These are phyloP conservation scores for Scaptomyza tumidula DNA, from an alignment of 2,888 invertebrate species.

Conservation along the genomic window DNA sequence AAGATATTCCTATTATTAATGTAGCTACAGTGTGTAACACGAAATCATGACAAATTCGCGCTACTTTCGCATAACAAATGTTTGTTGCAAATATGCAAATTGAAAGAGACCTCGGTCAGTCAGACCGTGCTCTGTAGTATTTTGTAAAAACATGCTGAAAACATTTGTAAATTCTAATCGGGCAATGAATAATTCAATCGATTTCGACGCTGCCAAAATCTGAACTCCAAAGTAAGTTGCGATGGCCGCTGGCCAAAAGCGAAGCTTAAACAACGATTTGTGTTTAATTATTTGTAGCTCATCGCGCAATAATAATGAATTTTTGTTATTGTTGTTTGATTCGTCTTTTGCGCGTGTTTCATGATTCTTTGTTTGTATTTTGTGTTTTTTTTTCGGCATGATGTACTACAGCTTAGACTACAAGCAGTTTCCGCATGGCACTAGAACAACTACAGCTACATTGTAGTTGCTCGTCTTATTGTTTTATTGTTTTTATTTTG, in stretches of 20 bases:
- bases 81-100: constrained; percentile 48
- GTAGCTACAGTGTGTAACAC: constrained; percentile 8
- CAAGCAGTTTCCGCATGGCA: constrained; percentile 73
- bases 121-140: constrained; percentile 34
- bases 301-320: constrained; percentile 55
- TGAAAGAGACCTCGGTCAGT: constrained; percentile 22
- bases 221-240: constrained; percentile 10
- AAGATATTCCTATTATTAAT: too few relatives aligned
- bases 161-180: constrained; percentile 54
- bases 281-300: constrained; percentile 66
- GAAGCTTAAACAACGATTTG: constrained; percentile 56
- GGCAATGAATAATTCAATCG: constrained; percentile 44
- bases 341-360: constrained; percentile 40
- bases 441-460: constrained; percentile 40
- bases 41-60: constrained; percentile 31
- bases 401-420: constrained; percentile 38
- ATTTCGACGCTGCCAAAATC: constrained; percentile 4
- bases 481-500: constrained; percentile 16
- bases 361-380: constrained; percentile 49
- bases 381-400: constrained; percentile 50
- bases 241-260: constrained; percentile 42
- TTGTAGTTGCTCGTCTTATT: constrained; percentile 42
- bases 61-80: constrained; percentile 26
- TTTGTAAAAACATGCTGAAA: constrained; percentile 47
- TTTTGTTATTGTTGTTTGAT: constrained; percentile 34